Base-by-base conservation (phyloP, 2,113 vertebrate species). In the Heterocephalus glaber region DNA sequence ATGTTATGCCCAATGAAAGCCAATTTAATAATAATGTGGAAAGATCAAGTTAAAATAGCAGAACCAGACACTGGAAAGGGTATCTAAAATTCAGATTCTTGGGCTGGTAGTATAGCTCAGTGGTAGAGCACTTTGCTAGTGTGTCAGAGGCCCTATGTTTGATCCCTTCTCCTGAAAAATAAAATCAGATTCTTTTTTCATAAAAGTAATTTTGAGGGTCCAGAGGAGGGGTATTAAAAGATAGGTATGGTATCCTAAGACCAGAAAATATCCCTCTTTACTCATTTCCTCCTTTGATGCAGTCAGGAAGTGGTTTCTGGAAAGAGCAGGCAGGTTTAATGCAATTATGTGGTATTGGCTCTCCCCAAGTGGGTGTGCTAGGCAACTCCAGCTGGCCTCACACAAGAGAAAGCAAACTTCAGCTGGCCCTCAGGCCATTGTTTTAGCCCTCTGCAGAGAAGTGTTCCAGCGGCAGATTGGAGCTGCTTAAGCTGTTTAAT, bases 401-500 rank as follows among this genome's bases (percentile, higher is more conserved):
- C 96, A 92, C 95, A 95, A 97, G 89, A 97, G 97, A 98, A 98
- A 97, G 97, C 96, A 97, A 97, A 97, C 95, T 96, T 98, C 95
- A 96, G 95, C 96, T 98, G 96, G 92, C 98, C 93, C 95, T 77
- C 70, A 54, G 93, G 97, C 96, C 95, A 97, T 98, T 98, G 98
- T 98, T 98, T 98, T 98, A 98, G 98, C 95, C 65, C 94, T 95
- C 90, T 47, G 94, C 79, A 97, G 98, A 98, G 97, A 98, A 98
- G 97, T 98, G 96, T 98, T 98, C 96, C 61, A 49, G 98, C 66
- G 98, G 98, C 97, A 56, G 96, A 95, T 97, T 86, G 79, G 98
- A 98, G 98, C 98, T 97, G 96, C 98, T 97, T 98, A 98, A 98
- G 97, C 98, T 97, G 97, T 98, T 98, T 98, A 98, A 98, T 98